Base-by-base conservation (phyloP, 2,113 vertebrate species). In the Aegithalos caudatus region DNA sequence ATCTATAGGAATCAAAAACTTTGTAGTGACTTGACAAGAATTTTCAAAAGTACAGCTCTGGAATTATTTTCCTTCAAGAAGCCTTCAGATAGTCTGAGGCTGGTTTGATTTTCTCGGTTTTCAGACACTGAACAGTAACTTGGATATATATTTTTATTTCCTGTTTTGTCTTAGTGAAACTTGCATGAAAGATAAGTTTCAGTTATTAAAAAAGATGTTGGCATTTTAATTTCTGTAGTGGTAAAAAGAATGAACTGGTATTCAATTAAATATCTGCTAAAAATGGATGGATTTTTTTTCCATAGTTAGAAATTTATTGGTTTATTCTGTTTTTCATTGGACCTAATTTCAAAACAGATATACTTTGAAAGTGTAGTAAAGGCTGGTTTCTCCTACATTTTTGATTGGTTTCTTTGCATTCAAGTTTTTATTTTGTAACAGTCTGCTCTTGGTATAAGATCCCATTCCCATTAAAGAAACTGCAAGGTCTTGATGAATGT, bases 1-100 rank as follows among this genome's bases (percentile, higher is more conserved):
- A 56, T 69, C 19, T 1, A 2, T 23, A 28, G 28, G 40, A 70
- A 64, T 44, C 14, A 62, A 53, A 42, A 64, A 27, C 14, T 56
- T 80, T 1, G 0, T 22, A 14, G 35, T 25, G 14, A 28, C 3
- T 77, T 57, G 18, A 8, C 10, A 42, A 50, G 69, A 65, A 44
- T 3, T 27, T 42, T 58, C 1, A 1, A 5, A 57, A 65, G 15
- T 48, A 6, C 5, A 58, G 3, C 13, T 89, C 22, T 11, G 7
- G 23, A 66, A 37, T 10, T 22, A 12, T 69, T 42, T 73, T 48
- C 10, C 27, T 86, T 70, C 21, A 47, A 61, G 38, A 58, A 64
- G 7, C 14, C 31, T 79, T 94, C 15, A 45, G 29, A 27, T 57
- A 14, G 4, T 38, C 19, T 45, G 61, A 64, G 17, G 11, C 14